Percentiles rank a stretch among this genome's conserved stretches.
These are phyloP conservation scores for Sycophaga agraensis DNA, from an alignment of 1,140 invertebrate genomes.

Conservation along the genomic window DNA sequence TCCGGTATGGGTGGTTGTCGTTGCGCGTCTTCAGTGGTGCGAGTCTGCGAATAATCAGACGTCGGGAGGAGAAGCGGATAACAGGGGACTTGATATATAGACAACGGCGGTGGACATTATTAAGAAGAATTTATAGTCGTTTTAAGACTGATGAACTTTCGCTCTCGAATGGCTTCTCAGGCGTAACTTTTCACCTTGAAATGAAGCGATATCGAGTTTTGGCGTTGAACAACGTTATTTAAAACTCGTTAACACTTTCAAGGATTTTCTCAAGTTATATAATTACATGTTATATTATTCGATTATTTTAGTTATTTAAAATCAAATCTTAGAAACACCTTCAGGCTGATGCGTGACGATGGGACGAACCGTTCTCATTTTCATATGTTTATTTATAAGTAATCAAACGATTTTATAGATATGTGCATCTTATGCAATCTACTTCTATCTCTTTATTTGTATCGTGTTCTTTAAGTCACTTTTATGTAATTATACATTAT, in stretches of 20 bases:
- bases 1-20: background rate
- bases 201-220: constrained; percentile 7
- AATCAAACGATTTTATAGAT: too few species aligned
- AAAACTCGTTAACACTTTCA: constrained; percentile 2
- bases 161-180: background rate
- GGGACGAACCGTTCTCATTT: too few species aligned
- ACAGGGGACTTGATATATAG: background rate
- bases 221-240: constrained; percentile 3
- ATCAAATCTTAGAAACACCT: too few species aligned
- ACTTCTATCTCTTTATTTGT: too few species aligned
- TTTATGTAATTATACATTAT: too few species aligned
- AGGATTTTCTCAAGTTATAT: constrained; percentile 1
- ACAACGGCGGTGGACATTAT: background rate
- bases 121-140: constrained; percentile 22
- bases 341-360: too few species aligned
- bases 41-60: background rate
- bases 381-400: too few species aligned
- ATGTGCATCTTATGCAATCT: too few species aligned
- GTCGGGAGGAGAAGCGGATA: background rate
- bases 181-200: background rate
- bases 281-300: too few species aligned
- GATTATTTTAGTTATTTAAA: too few species aligned
- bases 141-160: constrained; percentile 23
- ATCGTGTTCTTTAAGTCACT: too few species aligned
- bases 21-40: constrained; percentile 3